A percentile compares a stretch with the other conserved stretches of the same genome.
These are phyloP conservation scores for Cheirogaleus medius DNA, from an alignment of 2,113 vertebrate species.

Conservation along the genomic window DNA sequence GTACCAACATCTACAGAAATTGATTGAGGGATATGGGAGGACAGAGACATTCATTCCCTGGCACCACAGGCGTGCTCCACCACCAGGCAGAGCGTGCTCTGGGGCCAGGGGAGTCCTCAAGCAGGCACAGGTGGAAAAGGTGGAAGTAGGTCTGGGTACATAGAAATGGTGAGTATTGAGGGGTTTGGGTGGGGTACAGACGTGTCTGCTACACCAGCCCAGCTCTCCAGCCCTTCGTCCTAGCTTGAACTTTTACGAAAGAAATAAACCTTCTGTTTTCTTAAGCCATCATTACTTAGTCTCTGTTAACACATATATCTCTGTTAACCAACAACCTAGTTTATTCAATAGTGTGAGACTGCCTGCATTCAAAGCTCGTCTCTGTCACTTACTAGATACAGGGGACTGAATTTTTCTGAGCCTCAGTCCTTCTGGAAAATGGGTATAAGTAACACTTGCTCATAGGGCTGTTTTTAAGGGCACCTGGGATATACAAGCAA, in stretches of 20 bases:
- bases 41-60: background rate
- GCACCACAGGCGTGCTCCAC: background rate
- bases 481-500: background rate
- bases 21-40: background rate
- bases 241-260: background rate
- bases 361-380: background rate
- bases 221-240: background rate
- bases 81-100: background rate
- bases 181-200: background rate
- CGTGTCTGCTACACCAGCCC: background rate
- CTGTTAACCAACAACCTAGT: background rate
- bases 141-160: background rate
- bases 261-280: background rate
- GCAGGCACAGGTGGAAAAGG: background rate
- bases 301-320: background rate
- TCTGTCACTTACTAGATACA: background rate
- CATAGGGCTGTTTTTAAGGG: background rate
- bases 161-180: background rate
- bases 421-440: background rate
- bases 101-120: background rate
- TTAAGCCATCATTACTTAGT: background rate
- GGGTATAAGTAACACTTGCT: background rate
- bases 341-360: background rate
- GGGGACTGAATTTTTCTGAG: rapidly evolving
- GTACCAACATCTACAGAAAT: background rate